Evolutionary conservation across 1,140 invertebrate species (phyloP), one percentile per base, ranked within the genome.

Genomic region (Patella vulgata): DNA sequence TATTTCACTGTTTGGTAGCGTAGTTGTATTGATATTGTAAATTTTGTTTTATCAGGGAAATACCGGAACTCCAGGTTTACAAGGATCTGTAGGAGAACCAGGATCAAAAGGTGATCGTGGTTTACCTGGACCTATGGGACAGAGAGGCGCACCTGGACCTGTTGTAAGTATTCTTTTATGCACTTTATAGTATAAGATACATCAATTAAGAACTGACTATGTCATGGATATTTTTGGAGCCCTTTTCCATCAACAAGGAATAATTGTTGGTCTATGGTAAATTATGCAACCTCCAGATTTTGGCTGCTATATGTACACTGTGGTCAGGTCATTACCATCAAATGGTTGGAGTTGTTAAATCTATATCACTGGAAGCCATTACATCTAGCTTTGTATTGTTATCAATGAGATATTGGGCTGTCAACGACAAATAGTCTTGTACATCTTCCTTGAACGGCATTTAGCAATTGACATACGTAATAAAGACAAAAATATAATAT

Each of bases 21-120:
- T 21, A 28, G 12, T 17, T 27, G 25, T 4, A 17, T 43, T 40
- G 19, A 36, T 25, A 47, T 8, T 28, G 25, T 9, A 3, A 17
- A 17, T 56, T 23, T 42, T 31, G 28, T 21, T 21, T 40, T 14
- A 50, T 1, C 54, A 73, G 66, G 74, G 74, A 40, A 72, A 77
- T 23, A 67, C 72, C 47, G 79, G 79, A 6, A 40, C 57, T 2
- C 73, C 88, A 5, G 92, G 92, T 25, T 46, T 71, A 43, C 77
- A 79, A 59, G 79, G 79, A 31, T 53, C 65, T 9, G 40, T 39
- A 2, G 79, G 79, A 25, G 63, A 65, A 36, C 36, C 54, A 12
- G 92, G 80, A 28, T 23, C 31, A 6, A 79, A 77, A 53, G 78
- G 80, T 61, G 74, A 78, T 30, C 71, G 68, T 39, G 78, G 80